Conservation (phyloP, 2,113 vertebrate species). For the Micromys minutus region DNA sequence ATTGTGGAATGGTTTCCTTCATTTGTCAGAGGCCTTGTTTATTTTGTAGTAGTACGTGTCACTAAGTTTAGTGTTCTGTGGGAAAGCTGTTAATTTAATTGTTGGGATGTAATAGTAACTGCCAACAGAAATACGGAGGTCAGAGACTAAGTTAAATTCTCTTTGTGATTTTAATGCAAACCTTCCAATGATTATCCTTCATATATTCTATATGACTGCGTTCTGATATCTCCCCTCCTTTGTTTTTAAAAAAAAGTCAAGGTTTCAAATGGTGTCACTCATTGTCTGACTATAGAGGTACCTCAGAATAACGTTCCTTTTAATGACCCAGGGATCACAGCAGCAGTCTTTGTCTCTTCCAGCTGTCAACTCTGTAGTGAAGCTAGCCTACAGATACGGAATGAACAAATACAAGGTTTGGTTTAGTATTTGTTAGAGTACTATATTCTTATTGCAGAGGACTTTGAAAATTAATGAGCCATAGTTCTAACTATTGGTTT, state of each 20-base stretch:
- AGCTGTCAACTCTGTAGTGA: not conserved
- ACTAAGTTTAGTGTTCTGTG: not conserved
- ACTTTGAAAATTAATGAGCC: conserved; percentile 38
- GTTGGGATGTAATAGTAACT: not conserved
- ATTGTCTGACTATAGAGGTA: conserved; percentile 10
- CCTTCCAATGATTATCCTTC: not conserved
- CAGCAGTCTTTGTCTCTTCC: not conserved
- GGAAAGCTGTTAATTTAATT: not conserved
- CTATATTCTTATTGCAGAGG: not conserved
- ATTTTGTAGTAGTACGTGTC: not conserved
- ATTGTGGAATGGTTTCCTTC: not conserved
- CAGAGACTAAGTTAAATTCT: conserved; percentile 42
- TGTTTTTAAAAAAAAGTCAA: not conserved
- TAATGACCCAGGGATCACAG: not conserved
- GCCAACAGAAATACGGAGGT: conserved; percentile 31
- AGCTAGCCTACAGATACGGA: not conserved
- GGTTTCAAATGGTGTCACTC: not conserved
- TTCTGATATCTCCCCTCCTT: not conserved
- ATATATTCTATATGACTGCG: not conserved
- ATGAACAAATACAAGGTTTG: not conserved
- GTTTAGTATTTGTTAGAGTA: conserved; percentile 16
- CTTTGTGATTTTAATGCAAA: conserved; percentile 42
- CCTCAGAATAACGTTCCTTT: not conserved
- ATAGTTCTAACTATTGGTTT: not conserved
- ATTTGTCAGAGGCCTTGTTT: not conserved